Base-by-base conservation (phyloP, 2,113 vertebrate species). In the Mellivora capensis region DNA sequence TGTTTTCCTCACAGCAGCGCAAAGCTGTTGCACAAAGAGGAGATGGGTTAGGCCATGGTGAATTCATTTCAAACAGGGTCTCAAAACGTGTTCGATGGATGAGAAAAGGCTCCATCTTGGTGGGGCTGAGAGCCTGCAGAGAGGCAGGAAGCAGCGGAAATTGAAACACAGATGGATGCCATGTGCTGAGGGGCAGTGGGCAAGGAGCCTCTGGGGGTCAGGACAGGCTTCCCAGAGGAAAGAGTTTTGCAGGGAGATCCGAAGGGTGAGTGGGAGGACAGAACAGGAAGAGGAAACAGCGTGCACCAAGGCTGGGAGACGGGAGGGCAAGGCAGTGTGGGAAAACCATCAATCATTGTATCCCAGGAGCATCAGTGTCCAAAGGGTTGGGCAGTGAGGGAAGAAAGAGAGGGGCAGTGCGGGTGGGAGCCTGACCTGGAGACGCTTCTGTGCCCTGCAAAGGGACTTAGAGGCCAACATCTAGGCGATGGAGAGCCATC, bases 261-360 rank as follows among this genome's bases (percentile, higher is more conserved):
- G 34, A 17, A 39, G 80, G 23, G 5, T 2, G 6, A 21, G 9
- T 1, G 13, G 18, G 74, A 77, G 49, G 1, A 13, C 34, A 34
- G 15, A 39, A 21, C 0, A 1, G 10, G 34, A 76, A 9, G 44
- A 39, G 54, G n/a, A 49, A n/a, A 1, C 14, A 3, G 18, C 13
- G 0, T 0, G 13, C 31, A 52, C 69, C 25, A 29, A 62, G 59
- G 37, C 44, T 11, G 7, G 54, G 37, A 52, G 31, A 52, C 7
- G 0, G 34, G 49, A 18, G 14, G 44, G 29, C 1, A 6, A 1
- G 31, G 47, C 64, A 1, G 4, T 9, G 61, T 39, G 27, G 87
- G 25, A 67, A 47, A 37, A 4, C 9, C 4, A 0, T 1, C 1
- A 0, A 0, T 8, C 14, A 13, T 0, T 12, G 27, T 31, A 29